Evolutionary conservation across 2,888 invertebrate genomes (phyloP).

Genomic region (Arenicola marina): DNA sequence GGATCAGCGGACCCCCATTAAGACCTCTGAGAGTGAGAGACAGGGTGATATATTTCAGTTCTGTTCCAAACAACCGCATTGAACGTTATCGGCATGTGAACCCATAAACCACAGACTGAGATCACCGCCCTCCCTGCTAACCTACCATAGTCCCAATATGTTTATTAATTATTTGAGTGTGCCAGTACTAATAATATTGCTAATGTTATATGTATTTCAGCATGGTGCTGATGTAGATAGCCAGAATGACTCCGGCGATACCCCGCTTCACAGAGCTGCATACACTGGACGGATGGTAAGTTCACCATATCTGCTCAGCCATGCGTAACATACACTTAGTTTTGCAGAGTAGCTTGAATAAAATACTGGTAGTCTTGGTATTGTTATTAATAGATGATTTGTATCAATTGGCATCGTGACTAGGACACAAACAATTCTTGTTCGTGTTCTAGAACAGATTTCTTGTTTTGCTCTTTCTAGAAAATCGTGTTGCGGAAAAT

Average conservation of each 20-base stretch:
- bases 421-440: neutral
- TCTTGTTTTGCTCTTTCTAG: neutral
- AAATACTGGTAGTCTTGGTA: neutral
- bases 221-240: slow-evolving; percentile 69
- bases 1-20: too few species aligned
- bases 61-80: too few species aligned
- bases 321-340: neutral
- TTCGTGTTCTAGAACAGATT: neutral
- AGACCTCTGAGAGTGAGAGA: too few species aligned
- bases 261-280: slow-evolving; percentile 72
- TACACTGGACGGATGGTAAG: slow-evolving; percentile 72
- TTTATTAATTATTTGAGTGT: neutral
- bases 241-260: slow-evolving; percentile 71
- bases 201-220: slow-evolving; percentile 40
- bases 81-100: too few species aligned
- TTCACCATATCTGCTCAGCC: neutral
- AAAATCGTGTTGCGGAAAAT: neutral
- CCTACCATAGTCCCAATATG: neutral
- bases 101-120: too few species aligned
- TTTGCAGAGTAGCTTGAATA: too few species aligned
- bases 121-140: too few species aligned
- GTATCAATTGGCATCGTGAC: neutral
- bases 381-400: neutral
- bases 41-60: too few species aligned
- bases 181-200: neutral